A percentile compares a stretch with the other conserved stretches of the same genome.
Conservation (phyloP, 35 echinoderm and acorn worm species). For the Lytechinus variegatus region DNA sequence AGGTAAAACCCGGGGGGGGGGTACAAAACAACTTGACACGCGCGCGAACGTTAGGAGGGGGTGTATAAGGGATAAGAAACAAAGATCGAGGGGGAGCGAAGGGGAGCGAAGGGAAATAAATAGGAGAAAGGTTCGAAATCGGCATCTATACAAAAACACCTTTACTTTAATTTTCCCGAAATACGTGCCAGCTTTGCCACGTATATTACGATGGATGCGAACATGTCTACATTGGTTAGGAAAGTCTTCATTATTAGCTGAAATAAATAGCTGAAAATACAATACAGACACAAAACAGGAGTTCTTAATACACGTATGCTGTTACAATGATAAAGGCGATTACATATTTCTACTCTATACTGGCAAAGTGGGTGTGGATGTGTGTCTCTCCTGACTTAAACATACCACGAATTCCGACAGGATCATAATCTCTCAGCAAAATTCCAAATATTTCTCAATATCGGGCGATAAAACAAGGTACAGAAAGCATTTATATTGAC, state of each 20-base stretch:
- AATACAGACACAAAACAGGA: background rate
- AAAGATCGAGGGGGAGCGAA: background rate
- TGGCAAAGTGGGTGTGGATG: background rate
- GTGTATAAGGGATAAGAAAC: background rate
- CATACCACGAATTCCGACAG: background rate
- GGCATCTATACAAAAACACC: background rate
- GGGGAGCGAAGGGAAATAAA: background rate
- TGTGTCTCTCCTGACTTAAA: background rate
- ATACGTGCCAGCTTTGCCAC: background rate
- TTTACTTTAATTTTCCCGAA: background rate
- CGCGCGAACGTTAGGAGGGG: background rate
- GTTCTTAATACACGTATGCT: background rate
- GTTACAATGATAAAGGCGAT: background rate
- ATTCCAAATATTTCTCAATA: conserved; percentile 20
- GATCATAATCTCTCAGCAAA: background rate
- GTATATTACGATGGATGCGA: background rate
- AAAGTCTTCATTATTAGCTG: background rate
- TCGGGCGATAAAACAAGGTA: background rate
- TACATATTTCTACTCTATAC: background rate
- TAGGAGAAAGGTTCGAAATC: background rate
- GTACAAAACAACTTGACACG: background rate
- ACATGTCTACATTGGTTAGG: no score
- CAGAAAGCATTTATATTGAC: background rate
- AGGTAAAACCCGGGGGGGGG: background rate
- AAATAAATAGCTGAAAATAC: background rate